Conservation (phyloP, 2,888 invertebrate species). For the Chalcis sispes region DNA sequence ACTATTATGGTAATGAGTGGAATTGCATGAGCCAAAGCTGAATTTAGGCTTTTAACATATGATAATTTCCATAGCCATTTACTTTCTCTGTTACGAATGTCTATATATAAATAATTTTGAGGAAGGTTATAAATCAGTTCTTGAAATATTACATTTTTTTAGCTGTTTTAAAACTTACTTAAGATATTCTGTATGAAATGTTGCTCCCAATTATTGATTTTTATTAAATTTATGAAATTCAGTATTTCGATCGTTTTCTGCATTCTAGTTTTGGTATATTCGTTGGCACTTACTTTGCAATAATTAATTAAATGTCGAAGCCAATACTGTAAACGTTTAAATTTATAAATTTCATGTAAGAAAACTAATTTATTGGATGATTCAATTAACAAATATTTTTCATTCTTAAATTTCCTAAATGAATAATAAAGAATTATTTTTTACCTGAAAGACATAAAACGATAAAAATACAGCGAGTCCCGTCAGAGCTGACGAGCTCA, state of each 20-base stretch:
- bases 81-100: slow-evolving; percentile 77
- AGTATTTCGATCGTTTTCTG: slow-evolving; percentile 79
- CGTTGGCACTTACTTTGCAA: slow-evolving; percentile 64
- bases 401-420: neutral
- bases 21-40: slow-evolving; percentile 80
- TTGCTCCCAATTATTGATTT: slow-evolving; percentile 83
- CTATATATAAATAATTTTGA: slow-evolving; percentile 68
- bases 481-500: slow-evolving; percentile 78
- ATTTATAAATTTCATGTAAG: neutral
- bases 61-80: slow-evolving; percentile 78
- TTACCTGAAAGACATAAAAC: slow-evolving; percentile 79
- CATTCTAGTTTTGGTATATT: slow-evolving; percentile 72
- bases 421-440: slow-evolving; percentile 25
- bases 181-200: slow-evolving; percentile 77
- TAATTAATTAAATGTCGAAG: slow-evolving; percentile 75
- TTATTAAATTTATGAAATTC: slow-evolving; percentile 80
- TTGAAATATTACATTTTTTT: neutral
- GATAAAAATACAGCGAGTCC: slow-evolving; percentile 77
- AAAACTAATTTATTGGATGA: too few species aligned
- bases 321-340: slow-evolving; percentile 72
- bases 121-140: neutral
- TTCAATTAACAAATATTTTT: too few species aligned
- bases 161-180: slow-evolving; percentile 64
- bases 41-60: slow-evolving; percentile 79
- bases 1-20: slow-evolving; percentile 80